Percentiles rank a stretch among this genome's conserved stretches.
These are phyloP conservation scores for Trichogramma dendrolimi DNA, from an alignment of 2,888 invertebrate genomes.

Conservation along the genomic window DNA sequence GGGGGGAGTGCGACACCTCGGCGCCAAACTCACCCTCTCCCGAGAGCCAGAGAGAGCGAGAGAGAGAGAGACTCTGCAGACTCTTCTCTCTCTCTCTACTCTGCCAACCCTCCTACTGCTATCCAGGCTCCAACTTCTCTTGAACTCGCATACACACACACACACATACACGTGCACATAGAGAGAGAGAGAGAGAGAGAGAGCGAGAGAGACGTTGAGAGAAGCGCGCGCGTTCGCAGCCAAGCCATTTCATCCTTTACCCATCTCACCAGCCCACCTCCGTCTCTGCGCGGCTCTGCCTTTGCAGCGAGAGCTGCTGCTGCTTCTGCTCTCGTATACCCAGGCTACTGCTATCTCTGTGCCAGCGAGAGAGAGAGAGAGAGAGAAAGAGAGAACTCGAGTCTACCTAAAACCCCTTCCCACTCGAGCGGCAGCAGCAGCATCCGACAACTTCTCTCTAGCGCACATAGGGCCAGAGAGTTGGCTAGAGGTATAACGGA, in stretches of 20 bases:
- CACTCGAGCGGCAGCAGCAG: conserved; percentile 11
- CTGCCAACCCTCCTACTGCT: conserved; percentile 31
- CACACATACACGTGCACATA: conserved; percentile 10
- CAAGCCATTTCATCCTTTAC: conserved; percentile 17
- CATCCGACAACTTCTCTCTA: conserved; percentile 48
- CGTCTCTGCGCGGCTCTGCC: conserved; percentile 37
- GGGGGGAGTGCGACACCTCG: conserved; percentile 47
- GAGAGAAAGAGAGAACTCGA: conserved; percentile 1
- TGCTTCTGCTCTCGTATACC: background rate
- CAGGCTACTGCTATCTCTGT: conserved; percentile 22
- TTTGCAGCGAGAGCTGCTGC: conserved; percentile 37
- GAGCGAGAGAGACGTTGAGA: too few species aligned
- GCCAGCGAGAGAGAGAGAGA: conserved; percentile 1
- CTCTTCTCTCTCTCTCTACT: conserved; percentile 45
- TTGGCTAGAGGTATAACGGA: conserved; percentile 20
- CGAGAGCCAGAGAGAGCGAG: too few species aligned
- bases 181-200: too few species aligned
- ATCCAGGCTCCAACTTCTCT: conserved; percentile 29
- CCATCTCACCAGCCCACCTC: conserved; percentile 33
- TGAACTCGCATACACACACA: conserved; percentile 36
- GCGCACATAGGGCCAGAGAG: conserved; percentile 26
- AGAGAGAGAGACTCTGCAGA: conserved; percentile 43
- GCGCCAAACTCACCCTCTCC: conserved; percentile 52
- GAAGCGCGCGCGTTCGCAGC: conserved; percentile 4
- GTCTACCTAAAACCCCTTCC: conserved; percentile 32